Percentiles rank a stretch among this genome's conserved stretches.
These are phyloP conservation scores for Rhinichthys klamathensis DNA, from an alignment of 2,113 vertebrate species.

Conservation along the genomic window DNA sequence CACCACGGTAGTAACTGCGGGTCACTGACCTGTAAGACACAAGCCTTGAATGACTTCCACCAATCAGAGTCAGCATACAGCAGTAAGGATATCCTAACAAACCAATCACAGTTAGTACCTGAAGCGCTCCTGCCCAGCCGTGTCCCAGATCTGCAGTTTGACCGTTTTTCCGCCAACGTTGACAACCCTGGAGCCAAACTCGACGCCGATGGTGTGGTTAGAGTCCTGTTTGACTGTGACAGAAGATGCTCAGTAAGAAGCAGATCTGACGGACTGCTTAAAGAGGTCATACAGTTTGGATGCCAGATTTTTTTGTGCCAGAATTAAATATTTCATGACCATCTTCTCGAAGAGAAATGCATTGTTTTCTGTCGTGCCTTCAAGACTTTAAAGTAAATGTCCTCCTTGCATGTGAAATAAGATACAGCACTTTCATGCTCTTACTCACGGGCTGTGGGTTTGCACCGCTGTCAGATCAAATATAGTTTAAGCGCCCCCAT, in stretches of 20 bases:
- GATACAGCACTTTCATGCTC: not conserved
- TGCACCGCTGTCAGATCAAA: not conserved
- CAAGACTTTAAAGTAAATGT: not conserved
- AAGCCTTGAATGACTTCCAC: not conserved
- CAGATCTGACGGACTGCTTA: not conserved
- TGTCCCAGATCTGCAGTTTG: constrained; percentile 96
- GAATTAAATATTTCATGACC: not conserved
- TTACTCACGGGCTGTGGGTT: not conserved
- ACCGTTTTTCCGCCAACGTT: constrained; percentile 90
- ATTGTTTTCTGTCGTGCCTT: too few species aligned
- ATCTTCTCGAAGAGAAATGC: not conserved
- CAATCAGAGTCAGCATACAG: not conserved
- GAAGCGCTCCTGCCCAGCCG: constrained; percentile 91
- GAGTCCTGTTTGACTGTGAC: constrained; percentile 91
- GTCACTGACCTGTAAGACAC: constrained; percentile 83
- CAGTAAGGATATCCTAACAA: not conserved
- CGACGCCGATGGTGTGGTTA: constrained; percentile 93
- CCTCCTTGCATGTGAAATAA: not conserved
- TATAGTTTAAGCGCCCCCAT: not conserved
- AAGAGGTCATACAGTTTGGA: not conserved
- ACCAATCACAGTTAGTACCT: constrained; percentile 74
- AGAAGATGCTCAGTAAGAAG: not conserved
- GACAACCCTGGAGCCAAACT: constrained; percentile 92
- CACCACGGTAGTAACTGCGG: constrained; percentile 92
- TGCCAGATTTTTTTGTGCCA: not conserved